These are phyloP conservation scores for Phrynosoma blainvillii DNA, from an alignment of 2,113 vertebrate species.

Conservation along the genomic window DNA sequence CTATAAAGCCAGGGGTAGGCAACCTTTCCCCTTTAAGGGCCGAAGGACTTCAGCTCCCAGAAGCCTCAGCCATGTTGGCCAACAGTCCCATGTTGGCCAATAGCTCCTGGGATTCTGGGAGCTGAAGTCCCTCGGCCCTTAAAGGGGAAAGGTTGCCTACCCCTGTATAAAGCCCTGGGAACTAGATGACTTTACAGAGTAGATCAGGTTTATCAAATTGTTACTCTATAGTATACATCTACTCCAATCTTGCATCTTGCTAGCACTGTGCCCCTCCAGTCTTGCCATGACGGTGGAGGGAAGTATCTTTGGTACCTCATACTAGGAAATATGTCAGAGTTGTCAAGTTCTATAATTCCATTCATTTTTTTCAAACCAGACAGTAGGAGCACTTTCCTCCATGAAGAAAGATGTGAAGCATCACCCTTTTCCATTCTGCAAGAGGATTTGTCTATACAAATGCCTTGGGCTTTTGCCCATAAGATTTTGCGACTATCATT, in stretches of 20 bases:
- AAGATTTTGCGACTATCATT: background rate
- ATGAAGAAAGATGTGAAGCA: background rate
- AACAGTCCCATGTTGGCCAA: too few relatives aligned
- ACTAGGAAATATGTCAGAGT: conserved; percentile 37
- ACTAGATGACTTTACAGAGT: conserved; percentile 24
- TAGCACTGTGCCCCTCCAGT: conserved; percentile 36
- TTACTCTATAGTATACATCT: conserved; percentile 42
- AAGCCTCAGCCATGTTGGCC: too few relatives aligned
- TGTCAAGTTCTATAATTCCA: conserved; percentile 48
- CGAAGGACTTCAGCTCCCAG: too few relatives aligned
- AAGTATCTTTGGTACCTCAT: conserved; percentile 36
- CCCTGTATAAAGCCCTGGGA: conserved; percentile 2
- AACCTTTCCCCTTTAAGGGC: too few relatives aligned
- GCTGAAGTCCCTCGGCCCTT: too few relatives aligned
- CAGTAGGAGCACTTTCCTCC: background rate
- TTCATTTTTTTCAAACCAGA: conserved; percentile 48
- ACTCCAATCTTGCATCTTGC: conserved; percentile 48
- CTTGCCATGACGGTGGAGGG: conserved; percentile 29
- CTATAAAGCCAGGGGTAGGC: conserved; percentile 2
- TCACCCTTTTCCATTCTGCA: background rate
- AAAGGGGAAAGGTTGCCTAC: too few relatives aligned
- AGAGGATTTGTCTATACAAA: background rate
- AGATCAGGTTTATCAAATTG: conserved; percentile 44
- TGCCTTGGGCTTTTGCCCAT: conserved; percentile 12
- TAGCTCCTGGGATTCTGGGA: too few relatives aligned